Base-by-base conservation (phyloP, 2,113 vertebrate species). In the Grantiella picta region DNA sequence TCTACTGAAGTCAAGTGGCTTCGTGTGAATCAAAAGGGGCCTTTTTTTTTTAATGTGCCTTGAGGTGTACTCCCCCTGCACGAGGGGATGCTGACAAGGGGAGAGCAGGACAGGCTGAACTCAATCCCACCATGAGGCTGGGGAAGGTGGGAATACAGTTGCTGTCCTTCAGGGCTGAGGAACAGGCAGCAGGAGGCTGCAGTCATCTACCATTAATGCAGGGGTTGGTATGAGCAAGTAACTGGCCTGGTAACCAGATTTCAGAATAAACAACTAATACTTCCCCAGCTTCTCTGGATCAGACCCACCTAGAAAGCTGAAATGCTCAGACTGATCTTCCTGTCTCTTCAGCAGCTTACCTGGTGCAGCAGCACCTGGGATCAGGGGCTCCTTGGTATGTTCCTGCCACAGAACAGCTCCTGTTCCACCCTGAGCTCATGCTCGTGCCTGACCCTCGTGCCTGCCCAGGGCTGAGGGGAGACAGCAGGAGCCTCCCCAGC, bases 371-470 rank as follows among this genome's bases (percentile, higher is more conserved):
- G 47, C 66, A 5, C 16, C 4, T 9, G 10, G 60, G 29, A 36
- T 10, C 15, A 17, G 42, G 27, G 49, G 38, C 22, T 70, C 57
- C 66, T 44, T 11, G 21, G 15, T 10, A 5, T 18, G 7, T 19
- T 40, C 42, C 33, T 68, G 35, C 54, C 79, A 21, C 33, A 28
- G 22, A 45, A 27, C 29, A 38, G 70, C 44, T 69, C 50, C 49
- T 38, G 11, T 77, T 38, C 49, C 31, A 9, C 27, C 63, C 40
- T 5, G 11, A 45, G 35, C 60, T 60, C 1, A 1, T 65, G 81
- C 72, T 77, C 8, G 0, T 44, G 38, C 35, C 57, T 49, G 44
- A 72, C 2, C 47, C 56, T 52, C 38, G 35, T 0, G 0, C n/a
- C 27, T 38, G 52, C 44, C 33, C 76, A 54, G 38, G 31, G 36